Evolutionary conservation across 2,888 invertebrate genomes (phyloP).

Genomic region (Hypsopygia costalis): DNA sequence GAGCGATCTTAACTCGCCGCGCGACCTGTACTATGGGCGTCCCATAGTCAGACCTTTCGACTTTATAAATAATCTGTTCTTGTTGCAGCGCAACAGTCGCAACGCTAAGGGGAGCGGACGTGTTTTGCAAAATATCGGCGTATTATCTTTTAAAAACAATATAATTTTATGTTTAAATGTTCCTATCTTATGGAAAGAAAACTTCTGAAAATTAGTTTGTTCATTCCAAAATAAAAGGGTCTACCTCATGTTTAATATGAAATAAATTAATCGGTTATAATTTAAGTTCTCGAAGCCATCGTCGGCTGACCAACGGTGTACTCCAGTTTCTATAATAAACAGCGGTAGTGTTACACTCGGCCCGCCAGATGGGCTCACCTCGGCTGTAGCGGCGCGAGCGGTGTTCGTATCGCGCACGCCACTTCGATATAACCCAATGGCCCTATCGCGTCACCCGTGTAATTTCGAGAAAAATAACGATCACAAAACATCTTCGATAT

Average conservation of each 20-base stretch:
- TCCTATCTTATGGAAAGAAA: slow-evolving; percentile 14
- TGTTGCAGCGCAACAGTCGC: slow-evolving; percentile 17
- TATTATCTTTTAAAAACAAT: slow-evolving; percentile 15
- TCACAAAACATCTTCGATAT: not conserved
- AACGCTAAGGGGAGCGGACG: slow-evolving; percentile 15
- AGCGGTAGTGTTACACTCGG: not conserved
- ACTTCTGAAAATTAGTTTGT: slow-evolving; percentile 15
- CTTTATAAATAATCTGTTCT: slow-evolving; percentile 21
- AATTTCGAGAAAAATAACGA: not conserved
- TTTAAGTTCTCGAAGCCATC: not conserved
- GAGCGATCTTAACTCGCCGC: no score
- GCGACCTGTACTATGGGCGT: slow-evolving; percentile 29
- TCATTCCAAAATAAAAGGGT: no score
- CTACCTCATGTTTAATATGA: no score
- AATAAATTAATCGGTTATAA: no score
- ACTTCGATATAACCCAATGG: not conserved
- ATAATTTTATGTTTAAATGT: slow-evolving; percentile 14
- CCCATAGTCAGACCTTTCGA: slow-evolving; percentile 23
- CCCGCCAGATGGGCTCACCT: no score
- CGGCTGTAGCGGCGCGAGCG: no score
- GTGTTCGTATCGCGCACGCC: not conserved
- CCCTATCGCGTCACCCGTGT: not conserved
- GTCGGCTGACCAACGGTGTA: not conserved
- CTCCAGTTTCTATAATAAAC: not conserved
- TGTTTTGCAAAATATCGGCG: slow-evolving; percentile 16